Conservation (phyloP, 2,888 invertebrate genomes). For the Barypeithes pellucidus region DNA sequence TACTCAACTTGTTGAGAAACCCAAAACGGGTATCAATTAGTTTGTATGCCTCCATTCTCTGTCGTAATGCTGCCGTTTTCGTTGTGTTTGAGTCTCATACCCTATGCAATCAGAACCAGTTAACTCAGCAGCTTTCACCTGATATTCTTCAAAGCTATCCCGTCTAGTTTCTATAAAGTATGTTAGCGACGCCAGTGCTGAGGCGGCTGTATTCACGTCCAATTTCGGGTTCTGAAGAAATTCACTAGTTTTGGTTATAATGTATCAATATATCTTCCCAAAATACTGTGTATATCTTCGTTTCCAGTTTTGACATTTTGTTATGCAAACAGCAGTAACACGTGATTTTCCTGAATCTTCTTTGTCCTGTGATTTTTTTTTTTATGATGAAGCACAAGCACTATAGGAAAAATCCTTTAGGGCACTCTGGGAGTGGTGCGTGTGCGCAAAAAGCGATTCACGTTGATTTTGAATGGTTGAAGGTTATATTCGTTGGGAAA, state of each 20-base stretch:
- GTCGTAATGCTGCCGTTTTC: neutral
- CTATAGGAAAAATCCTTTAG: no score
- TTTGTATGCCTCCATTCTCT: neutral
- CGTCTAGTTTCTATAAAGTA: neutral
- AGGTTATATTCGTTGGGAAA: no score
- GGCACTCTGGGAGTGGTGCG: no score
- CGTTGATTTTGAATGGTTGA: no score
- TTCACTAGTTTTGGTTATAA: constrained; percentile 4
- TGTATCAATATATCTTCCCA: neutral
- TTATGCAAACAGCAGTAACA: constrained; percentile 1
- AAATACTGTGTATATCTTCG: neutral
- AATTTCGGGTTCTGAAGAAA: neutral
- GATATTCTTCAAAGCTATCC: neutral
- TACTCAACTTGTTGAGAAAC: no score
- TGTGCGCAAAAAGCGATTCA: no score
- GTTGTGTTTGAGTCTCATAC: neutral
- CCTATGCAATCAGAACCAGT: neutral
- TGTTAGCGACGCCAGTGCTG: neutral
- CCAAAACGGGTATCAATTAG: no score
- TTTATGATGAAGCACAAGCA: no score
- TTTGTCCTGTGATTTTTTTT: no score
- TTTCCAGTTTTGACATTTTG: neutral
- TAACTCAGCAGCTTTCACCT: neutral
- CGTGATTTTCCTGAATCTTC: constrained; percentile 5
- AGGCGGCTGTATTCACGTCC: constrained; percentile 5